Base-by-base conservation (phyloP, 2,888 invertebrate genomes). In the Cryptophagus acutangulus region DNA sequence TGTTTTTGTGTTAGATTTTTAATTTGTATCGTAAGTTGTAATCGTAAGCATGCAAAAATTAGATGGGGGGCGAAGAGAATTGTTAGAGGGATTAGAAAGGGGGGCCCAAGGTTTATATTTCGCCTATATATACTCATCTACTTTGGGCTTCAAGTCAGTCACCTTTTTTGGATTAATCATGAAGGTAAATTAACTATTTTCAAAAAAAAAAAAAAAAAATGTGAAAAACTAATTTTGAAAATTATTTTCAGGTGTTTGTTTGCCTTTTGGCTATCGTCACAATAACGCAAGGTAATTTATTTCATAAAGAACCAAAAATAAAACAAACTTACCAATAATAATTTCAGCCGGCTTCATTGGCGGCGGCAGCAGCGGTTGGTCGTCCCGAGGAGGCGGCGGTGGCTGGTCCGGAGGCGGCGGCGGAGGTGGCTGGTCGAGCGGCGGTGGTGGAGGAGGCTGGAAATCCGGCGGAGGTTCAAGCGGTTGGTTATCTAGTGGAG, bases 241-340 rank as follows among this genome's bases (percentile, higher is more conserved):
- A n/a, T n/a, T n/a, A n/a, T n/a, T 53, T 59, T 42, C 41, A 62
- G 62, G 60, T 55, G 48, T 61, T 61, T 43, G 53, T 59, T 38
- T 62, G 60, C 41, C 48, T 62, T 12, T 49, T 62, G 30, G 54
- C 55, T 17, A 52, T 51, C 33, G 55, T 55, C 44, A 50, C 46
- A 38, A 43, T 46, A 17, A 47, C 46, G 15, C 45, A 52, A 48
- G 54, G 51, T 52, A 38, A 36, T 6, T 6, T 20, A 20, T 9
- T 5, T 6, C 46, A 44, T 14, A 20, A 33, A 18, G 18, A 16
- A 40, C 29, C 2, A 6, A n/a, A 17, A 33, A 20, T 26, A 26
- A 26, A 4, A 26, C 26, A 20, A 20, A 20, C 9, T 6, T 6
- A 5, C 5, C 5, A 20, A 20, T 20, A 33, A 38, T 13, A 33